These are phyloP conservation scores for Peromyscus polionotus DNA, from an alignment of 2,113 vertebrate species.

Conservation along the genomic window DNA sequence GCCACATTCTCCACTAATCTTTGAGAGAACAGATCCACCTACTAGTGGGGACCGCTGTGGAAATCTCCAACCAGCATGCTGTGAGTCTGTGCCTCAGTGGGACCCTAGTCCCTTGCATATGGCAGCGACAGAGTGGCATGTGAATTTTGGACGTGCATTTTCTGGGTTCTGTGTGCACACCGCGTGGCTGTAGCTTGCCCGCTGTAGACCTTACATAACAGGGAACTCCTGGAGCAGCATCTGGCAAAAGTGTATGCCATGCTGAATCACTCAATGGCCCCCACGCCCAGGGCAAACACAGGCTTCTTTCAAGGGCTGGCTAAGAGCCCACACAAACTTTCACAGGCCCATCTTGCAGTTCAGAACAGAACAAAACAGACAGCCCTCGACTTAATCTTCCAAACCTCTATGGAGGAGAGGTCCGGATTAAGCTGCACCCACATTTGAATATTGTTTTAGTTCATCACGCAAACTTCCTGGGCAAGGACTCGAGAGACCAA, in stretches of 20 bases:
- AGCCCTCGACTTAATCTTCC: conserved; percentile 52
- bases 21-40: neutral
- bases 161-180: rapidly evolving
- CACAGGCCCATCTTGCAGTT: conserved; percentile 53
- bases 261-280: conserved; percentile 36
- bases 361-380: conserved; percentile 66
- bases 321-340: conserved; percentile 39
- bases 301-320: neutral
- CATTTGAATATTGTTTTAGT: conserved; percentile 53
- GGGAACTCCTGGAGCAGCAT: neutral
- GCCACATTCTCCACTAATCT: neutral
- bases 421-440: neutral
- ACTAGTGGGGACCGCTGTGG: neutral
- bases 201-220: conserved; percentile 29
- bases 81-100: neutral
- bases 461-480: conserved; percentile 64
- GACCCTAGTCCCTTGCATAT: neutral
- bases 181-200: neutral
- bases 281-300: conserved; percentile 57
- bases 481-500: neutral
- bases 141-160: neutral
- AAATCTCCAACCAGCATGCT: neutral
- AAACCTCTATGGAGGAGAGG: neutral
- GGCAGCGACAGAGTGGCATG: neutral
- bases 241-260: neutral